Base-by-base conservation (phyloP, 1,140 invertebrate species). In the Coptotermes formosanus region DNA sequence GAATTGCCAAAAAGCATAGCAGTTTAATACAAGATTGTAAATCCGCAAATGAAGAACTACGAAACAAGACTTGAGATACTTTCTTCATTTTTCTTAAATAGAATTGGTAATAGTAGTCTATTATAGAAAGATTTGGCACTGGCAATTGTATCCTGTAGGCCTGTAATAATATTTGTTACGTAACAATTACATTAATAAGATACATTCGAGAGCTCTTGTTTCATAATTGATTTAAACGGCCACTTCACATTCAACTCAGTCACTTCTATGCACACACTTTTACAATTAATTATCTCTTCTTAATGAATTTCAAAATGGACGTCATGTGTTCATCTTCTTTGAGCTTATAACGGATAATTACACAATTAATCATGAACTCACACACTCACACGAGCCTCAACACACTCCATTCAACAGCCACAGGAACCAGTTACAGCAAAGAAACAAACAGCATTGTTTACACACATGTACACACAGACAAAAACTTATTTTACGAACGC, bases 51-150 rank as follows among this genome's bases (percentile, higher is more conserved):
- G n/a, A 16, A 75, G 25, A n/a, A 30, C 25, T 2, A 30, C n/a
- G n/a, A 75, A 75, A 75, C 2, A 75, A 75, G 19, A 14, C 64
- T 75, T n/a, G 25, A 64, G 59, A 30, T 75, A n/a, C 7, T 75
- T 75, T 30, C 21, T 75, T 30, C 0, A 30, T 75, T 75, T 3
- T 69, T 75, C n/a, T 8, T 75, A 75, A 75, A 75, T 75, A 30
- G 25, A 75, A 12, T n/a, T 1, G n/a, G 4, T 75, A 30, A 75
- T 75, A 75, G 30, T 75, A 75, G 30, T 75, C 14, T 55, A 75
- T 75, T 75, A 75, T 75, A 75, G 64, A 75, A 75, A 75, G 64
- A 75, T 75, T 75, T 75, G 64, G 64, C 64, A 75, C 64, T 75
- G 64, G n/a, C 14, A 75, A 75, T 30, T 75, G 14, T n/a, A 30